phyloP scores from a whole-genome alignment of 2,797 vertebrate genomes.

The Cyprinella venusta region DNA sequence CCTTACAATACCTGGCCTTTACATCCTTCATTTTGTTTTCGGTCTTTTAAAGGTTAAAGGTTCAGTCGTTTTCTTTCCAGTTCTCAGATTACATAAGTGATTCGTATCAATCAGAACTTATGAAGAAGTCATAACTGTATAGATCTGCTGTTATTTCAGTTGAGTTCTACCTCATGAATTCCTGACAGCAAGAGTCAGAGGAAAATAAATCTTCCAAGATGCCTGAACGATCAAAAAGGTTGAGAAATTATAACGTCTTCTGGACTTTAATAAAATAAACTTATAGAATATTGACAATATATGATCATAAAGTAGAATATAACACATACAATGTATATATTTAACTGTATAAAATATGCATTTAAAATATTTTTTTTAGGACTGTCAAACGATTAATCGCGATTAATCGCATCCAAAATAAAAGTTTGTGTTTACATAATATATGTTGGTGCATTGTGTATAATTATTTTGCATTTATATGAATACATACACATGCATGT shows the following conservation, averaged over 20 bases:
- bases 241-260: not conserved
- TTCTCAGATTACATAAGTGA: constrained; percentile 12
- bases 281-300: not conserved
- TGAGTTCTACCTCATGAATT: not conserved
- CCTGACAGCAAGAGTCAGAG: not conserved
- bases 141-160: constrained; percentile 4
- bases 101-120: constrained; percentile 11
- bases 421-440: too few relatives aligned
- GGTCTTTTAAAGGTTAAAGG: not conserved
- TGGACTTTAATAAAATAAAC: not conserved
- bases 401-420: too few relatives aligned
- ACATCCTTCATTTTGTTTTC: constrained; percentile 30
- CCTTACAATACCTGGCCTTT: constrained; percentile 48
- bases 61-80: constrained; percentile 11
- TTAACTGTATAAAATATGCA: not conserved
- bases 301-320: not conserved
- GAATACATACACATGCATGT: too few relatives aligned
- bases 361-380: not conserved
- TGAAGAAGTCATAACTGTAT: constrained; percentile 12
- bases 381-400: too few relatives aligned
- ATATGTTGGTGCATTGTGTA: too few relatives aligned
- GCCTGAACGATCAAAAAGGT: not conserved
- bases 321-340: not conserved
- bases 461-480: too few relatives aligned
- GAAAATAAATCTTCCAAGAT: not conserved